Evolutionary conservation across 1,140 invertebrate genomes (phyloP).

Genomic region (Pseudomyrmex cubaensis): DNA sequence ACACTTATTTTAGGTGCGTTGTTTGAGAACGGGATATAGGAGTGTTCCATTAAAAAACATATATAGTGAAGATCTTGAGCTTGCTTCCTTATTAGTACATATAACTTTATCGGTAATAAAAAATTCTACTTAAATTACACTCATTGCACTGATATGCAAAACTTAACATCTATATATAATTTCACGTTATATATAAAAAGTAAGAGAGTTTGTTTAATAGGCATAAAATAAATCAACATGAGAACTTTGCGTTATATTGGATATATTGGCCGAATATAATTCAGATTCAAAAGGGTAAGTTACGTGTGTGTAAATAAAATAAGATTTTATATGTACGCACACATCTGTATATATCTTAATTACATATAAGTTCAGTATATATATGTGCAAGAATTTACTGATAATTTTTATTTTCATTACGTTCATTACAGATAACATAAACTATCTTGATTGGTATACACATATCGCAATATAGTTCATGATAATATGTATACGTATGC

Average conservation of each 20-base stretch:
- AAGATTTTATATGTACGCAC: too few relatives aligned
- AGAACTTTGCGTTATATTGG: background rate
- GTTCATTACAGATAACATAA: slow-evolving; percentile 37
- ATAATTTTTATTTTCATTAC: background rate
- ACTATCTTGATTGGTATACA: background rate
- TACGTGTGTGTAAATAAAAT: too few relatives aligned
- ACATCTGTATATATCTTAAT: too few relatives aligned
- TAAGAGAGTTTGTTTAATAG: background rate
- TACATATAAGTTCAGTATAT: too few relatives aligned
- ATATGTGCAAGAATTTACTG: background rate
- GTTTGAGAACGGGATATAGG: slow-evolving; percentile 93
- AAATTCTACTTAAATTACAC: slow-evolving; percentile 2
- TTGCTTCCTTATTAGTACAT: slow-evolving; percentile 95
- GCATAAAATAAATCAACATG: slow-evolving; percentile 41
- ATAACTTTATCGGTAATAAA: slow-evolving; percentile 82
- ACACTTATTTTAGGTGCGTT: slow-evolving; percentile 86
- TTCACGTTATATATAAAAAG: background rate
- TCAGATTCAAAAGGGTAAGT: too few relatives aligned
- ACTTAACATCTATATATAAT: slow-evolving; percentile 10
- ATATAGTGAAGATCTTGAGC: slow-evolving; percentile 96
- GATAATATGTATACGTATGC: slow-evolving; percentile 20
- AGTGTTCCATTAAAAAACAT: slow-evolving; percentile 96
- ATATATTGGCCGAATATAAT: background rate
- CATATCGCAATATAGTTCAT: background rate
- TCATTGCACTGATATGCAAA: background rate